Base-by-base conservation (phyloP, 2,888 invertebrate genomes). In the Oxystoma pomonae region DNA sequence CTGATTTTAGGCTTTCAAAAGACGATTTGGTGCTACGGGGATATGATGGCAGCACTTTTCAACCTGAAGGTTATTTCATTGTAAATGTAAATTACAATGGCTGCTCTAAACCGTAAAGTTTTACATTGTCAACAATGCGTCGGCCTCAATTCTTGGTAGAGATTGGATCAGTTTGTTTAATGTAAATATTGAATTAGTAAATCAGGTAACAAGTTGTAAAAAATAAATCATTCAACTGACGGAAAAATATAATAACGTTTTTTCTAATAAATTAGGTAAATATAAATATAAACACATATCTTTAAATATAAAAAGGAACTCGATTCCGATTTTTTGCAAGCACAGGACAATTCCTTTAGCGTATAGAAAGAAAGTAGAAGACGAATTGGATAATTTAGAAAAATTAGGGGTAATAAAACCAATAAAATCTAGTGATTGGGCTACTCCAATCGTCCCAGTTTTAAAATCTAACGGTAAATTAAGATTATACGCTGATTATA, bases 311-410 rank as follows among this genome's bases (percentile, higher is more conserved):
- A 56, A 53, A n/a, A 55, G 53, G 1, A 57, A 57, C 1, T 60
- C 57, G 1, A 59, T 35, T 55, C 67, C 67, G 16, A 57, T 69
- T 49, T 68, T 68, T 60, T 49, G 21, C 17, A 62, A 58, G 49
- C 61, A 49, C n/a, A 35, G 35, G 12, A 35, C 35, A 35, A 12
- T 35, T 35, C 35, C 3, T 35, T 35, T 35, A 35, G 35, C 35
- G 12, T 35, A 35, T 12, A 35, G 12, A 35, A 35, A n/a, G 12
- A 35, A 35, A 35, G 35, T 35, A 35, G 35, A 35, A 35, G 35
- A 35, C 12, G 35, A 35, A 12, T 12, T 35, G 3, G 35, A 35
- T 12, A 35, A 12, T 7, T 12, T 35, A 12, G 35, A 35, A 12
- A 12, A 7, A 35, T 3, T 7, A 12, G 35, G 35, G 12, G 12